phyloP scores from a whole-genome alignment of 2,113 vertebrate species.

The Boulengeromyrus knoepffleri region DNA sequence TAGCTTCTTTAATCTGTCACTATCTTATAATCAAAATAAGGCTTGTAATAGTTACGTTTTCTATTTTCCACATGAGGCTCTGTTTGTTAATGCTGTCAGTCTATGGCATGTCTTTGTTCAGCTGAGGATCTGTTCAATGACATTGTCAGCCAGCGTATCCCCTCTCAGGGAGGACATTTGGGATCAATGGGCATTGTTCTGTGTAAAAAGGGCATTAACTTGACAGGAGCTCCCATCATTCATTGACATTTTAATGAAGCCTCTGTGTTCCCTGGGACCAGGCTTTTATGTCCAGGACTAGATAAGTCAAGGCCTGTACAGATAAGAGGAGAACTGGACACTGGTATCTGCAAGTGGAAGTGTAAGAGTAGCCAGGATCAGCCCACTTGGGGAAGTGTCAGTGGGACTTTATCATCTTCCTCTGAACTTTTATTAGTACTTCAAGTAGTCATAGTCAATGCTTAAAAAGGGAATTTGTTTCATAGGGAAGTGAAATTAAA shows the following conservation, averaged over 20 bases:
- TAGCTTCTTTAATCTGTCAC: not conserved
- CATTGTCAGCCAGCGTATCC: not conserved
- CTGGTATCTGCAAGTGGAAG: not conserved
- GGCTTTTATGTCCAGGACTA: not conserved
- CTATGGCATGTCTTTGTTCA: not conserved
- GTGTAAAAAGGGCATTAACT: not conserved
- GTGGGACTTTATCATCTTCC: not conserved
- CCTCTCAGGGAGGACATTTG: not conserved
- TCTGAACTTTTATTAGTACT: not conserved
- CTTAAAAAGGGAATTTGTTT: not conserved
- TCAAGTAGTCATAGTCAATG: too few relatives aligned
- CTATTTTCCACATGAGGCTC: not conserved
- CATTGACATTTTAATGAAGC: constrained; percentile 6
- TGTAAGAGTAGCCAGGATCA: not conserved
- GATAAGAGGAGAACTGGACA: not conserved
- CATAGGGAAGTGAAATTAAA: not conserved
- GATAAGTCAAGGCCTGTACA: not conserved
- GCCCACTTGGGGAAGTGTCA: not conserved
- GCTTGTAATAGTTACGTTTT: not conserved
- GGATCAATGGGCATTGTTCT: not conserved
- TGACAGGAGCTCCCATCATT: not conserved
- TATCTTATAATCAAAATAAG: not conserved
- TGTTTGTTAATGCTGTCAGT: not conserved
- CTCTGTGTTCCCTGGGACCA: not conserved
- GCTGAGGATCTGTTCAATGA: not conserved